These are phyloP conservation scores for Philaethria dido DNA, from an alignment of 2,888 invertebrate genomes.

Conservation along the genomic window DNA sequence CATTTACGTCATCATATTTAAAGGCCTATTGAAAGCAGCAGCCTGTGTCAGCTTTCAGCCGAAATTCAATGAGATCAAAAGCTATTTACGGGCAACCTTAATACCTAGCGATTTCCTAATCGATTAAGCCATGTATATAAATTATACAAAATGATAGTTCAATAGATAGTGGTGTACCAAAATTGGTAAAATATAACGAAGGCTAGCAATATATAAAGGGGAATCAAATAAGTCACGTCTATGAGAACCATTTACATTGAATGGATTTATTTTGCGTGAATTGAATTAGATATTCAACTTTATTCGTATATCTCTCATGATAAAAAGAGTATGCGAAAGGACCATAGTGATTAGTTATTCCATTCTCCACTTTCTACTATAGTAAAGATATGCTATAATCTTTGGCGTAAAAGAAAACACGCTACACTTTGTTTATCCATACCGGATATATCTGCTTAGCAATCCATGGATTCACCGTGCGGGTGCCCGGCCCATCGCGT, in stretches of 20 bases:
- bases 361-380: too few relatives aligned
- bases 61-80: constrained; percentile 37
- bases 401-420: too few relatives aligned
- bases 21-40: constrained; percentile 31
- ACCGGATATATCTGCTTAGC: too few relatives aligned
- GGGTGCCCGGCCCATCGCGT: too few relatives aligned
- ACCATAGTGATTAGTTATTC: too few relatives aligned
- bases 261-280: background rate
- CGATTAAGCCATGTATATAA: constrained; percentile 11
- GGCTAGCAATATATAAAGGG: background rate
- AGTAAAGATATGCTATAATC: too few relatives aligned
- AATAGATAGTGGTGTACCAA: constrained; percentile 10
- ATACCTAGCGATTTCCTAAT: constrained; percentile 27
- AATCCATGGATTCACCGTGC: too few relatives aligned
- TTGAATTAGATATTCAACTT: background rate
- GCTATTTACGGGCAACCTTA: constrained; percentile 26
- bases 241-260: background rate
- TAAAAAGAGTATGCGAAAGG: background rate
- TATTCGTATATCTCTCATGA: background rate
- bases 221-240: constrained; percentile 6
- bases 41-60: constrained; percentile 36
- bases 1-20: constrained; percentile 62
- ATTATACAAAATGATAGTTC: constrained; percentile 10
- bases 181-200: constrained; percentile 3
- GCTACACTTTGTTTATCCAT: too few relatives aligned